These are phyloP conservation scores for Aricia agestis DNA, from an alignment of 1,140 invertebrate species.

Conservation along the genomic window DNA sequence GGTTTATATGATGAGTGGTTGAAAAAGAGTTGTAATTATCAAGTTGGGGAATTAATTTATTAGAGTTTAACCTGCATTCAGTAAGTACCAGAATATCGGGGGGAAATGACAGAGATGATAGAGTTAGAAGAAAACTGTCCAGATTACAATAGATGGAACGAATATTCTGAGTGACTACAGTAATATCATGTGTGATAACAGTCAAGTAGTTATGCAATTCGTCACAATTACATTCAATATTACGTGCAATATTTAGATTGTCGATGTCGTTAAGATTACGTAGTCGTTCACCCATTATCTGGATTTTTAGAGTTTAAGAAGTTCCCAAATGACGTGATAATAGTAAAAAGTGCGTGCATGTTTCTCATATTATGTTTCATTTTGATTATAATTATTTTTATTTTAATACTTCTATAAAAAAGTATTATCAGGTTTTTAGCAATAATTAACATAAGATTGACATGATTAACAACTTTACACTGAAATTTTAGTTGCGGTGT, in stretches of 20 bases:
- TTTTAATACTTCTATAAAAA: no score
- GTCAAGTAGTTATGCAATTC: not conserved
- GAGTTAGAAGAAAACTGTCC: slow-evolving; percentile 24
- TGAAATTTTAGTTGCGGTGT: no score
- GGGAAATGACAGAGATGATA: slow-evolving; percentile 20
- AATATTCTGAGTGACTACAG: slow-evolving; percentile 31
- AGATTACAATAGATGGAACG: slow-evolving; percentile 35
- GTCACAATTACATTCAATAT: slow-evolving; percentile 14
- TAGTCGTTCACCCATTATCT: not conserved
- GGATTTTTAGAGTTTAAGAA: not conserved
- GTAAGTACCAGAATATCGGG: slow-evolving; percentile 32
- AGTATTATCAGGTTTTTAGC: no score
- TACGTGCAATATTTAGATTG: not conserved
- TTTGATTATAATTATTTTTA: no score
- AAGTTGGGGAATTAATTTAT: slow-evolving; percentile 29
- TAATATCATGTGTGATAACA: slow-evolving; percentile 16
- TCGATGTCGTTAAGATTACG: slow-evolving; percentile 18
- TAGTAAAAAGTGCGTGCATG: not conserved
- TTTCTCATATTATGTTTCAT: no score
- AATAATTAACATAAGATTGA: no score
- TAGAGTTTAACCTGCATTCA: slow-evolving; percentile 29
- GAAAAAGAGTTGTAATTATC: slow-evolving; percentile 20
- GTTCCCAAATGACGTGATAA: no score
- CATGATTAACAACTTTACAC: no score
- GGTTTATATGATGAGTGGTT: slow-evolving; percentile 26